Conservation (phyloP, 2,888 invertebrate genomes). For the Xestia xanthographa region DNA sequence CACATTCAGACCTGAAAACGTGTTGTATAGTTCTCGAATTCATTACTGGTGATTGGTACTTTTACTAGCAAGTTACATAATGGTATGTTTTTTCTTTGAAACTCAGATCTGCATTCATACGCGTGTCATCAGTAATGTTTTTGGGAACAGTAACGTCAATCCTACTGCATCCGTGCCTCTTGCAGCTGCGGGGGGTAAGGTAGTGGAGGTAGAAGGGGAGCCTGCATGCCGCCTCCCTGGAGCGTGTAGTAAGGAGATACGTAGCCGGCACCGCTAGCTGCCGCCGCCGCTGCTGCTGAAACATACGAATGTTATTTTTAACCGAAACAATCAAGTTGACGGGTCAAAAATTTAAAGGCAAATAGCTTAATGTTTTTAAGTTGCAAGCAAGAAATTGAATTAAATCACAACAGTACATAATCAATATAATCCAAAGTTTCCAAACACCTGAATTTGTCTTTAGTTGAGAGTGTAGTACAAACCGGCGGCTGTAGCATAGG, state of each 20-base stretch:
- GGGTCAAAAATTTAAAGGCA: neutral
- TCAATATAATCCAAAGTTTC: constrained; percentile 44
- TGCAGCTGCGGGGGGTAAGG: constrained; percentile 93
- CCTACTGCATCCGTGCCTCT: constrained; percentile 94
- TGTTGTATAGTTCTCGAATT: constrained; percentile 46
- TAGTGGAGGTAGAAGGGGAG: constrained; percentile 92
- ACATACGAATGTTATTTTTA: constrained; percentile 37
- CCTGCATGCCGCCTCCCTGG: constrained; percentile 91
- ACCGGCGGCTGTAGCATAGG: constrained; percentile 94
- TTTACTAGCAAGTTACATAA: constrained; percentile 36
- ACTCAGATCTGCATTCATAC: constrained; percentile 64
- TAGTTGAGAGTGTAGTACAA: constrained; percentile 71
- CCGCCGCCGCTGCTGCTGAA: constrained; percentile 86
- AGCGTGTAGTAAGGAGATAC: constrained; percentile 94
- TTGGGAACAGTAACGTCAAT: constrained; percentile 48
- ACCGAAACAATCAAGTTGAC: neutral
- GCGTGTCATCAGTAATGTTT: constrained; percentile 59
- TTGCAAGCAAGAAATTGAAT: constrained; percentile 22
- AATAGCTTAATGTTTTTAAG: constrained; percentile 3
- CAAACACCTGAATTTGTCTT: constrained; percentile 43
- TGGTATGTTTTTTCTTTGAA: constrained; percentile 41
- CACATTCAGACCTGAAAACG: constrained; percentile 62
- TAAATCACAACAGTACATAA: constrained; percentile 25
- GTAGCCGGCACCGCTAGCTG: constrained; percentile 92
- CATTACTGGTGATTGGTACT: constrained; percentile 61